Percentiles rank a stretch among this genome's conserved stretches.
Evolutionary conservation across 2,888 invertebrate genomes (phyloP).

Genomic region (Ommatoiulus sabulosus): DNA sequence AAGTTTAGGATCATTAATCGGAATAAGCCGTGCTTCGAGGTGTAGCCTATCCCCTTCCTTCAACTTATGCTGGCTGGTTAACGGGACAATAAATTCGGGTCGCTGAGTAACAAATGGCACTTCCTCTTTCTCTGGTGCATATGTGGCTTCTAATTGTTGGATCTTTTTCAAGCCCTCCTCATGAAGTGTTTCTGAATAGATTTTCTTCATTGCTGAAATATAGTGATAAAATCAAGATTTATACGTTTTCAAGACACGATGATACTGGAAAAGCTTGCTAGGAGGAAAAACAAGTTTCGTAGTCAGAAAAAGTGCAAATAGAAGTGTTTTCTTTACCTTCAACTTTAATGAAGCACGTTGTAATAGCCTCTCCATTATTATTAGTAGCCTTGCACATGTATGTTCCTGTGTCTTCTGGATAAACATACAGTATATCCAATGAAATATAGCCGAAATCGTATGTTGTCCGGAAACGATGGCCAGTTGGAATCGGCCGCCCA

Average conservation of each 20-base stretch:
- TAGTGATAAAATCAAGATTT: slow-evolving; percentile 60
- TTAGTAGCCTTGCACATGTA: slow-evolving; percentile 97
- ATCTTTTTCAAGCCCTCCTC: slow-evolving; percentile 91
- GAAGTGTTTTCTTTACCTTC: slow-evolving; percentile 73
- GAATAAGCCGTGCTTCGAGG: slow-evolving; percentile 90
- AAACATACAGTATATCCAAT: slow-evolving; percentile 94
- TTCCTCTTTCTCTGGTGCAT: slow-evolving; percentile 74
- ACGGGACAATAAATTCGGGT: slow-evolving; percentile 86
- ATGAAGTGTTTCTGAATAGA: slow-evolving; percentile 89
- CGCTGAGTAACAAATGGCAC: slow-evolving; percentile 73
- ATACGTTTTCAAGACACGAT: neutral
- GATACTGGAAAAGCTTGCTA: neutral
- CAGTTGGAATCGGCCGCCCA: slow-evolving; percentile 84
- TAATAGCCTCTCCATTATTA: slow-evolving; percentile 94
- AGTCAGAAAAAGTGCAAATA: no score
- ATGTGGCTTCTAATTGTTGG: slow-evolving; percentile 80
- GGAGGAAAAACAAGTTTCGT: no score
- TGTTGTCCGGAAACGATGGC: slow-evolving; percentile 95
- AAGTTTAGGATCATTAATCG: slow-evolving; percentile 89
- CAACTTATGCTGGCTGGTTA: slow-evolving; percentile 84
- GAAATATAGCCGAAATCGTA: slow-evolving; percentile 98
- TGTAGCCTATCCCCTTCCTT: slow-evolving; percentile 93
- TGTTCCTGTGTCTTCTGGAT: slow-evolving; percentile 96
- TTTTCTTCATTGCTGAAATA: slow-evolving; percentile 80
- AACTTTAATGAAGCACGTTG: slow-evolving; percentile 89